Evolutionary conservation across 2,888 invertebrate species (phyloP), one percentile per base, ranked within the genome.

Genomic region (Syrista parreyssii): DNA sequence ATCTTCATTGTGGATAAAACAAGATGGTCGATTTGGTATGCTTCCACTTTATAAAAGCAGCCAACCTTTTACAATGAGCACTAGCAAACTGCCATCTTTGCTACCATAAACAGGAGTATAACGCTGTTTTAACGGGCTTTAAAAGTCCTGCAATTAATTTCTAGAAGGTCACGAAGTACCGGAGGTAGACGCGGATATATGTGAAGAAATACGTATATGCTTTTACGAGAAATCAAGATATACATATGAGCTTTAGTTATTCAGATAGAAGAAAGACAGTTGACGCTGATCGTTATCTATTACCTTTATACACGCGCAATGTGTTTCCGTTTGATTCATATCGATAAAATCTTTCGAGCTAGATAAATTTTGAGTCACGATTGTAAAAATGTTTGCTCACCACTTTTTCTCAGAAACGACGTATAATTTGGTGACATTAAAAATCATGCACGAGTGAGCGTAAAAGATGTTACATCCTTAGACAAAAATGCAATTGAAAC

Each of bases 91-190:
- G 55, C 55, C 55, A 55, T 55, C 23, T 55, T 23, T 55, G 9
- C 55, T 55, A 55, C 55, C 23, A 33, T 71, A 71, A 71, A 71
- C 71, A 71, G 30, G 23, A 31, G 9, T 30, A 71, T 71, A 71
- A 71, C 30, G 31, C 30, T 34, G 71, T 34, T 71, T 71, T 71
- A 71, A 71, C 71, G 71, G 71, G 71, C 71, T 71, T 12, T 71
- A 71, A 71, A 71, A 71, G 11, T 15, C 32, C 9, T 15, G 33
- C 33, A 31, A 33, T 71, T 71, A 71, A 71, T 71, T 71, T 71
- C 71, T 12, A 71, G 32, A 71, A 30, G 71, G 15, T 34, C 55
- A 55, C 55, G 2, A 55, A 55, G 23, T 55, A 9, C 55, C 23
- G 55, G 6, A 9, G 55, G 23, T 55, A 55, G 23, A 55, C 23